Percentiles rank a stretch among this genome's conserved stretches.
Evolutionary conservation across 2,888 invertebrate species (phyloP).

Genomic region (Archips xylosteana): DNA sequence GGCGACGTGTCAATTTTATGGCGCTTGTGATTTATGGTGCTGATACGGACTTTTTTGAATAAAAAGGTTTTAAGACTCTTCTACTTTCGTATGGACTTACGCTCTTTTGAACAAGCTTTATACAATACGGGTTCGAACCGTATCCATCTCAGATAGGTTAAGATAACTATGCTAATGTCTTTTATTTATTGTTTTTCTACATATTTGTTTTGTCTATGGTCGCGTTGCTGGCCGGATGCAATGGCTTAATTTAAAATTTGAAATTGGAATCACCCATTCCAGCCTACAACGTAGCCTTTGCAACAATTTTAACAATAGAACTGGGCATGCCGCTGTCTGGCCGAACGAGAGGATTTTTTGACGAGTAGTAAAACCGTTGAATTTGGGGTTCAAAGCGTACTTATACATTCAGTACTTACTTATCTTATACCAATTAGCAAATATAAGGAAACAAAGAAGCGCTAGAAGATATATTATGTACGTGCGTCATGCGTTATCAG

Average conservation of each 20-base stretch:
- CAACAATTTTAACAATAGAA: not conserved
- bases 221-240: conserved; percentile 7
- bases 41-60: conserved; percentile 6
- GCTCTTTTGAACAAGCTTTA: not conserved
- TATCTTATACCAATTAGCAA: conserved; percentile 19
- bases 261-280: not conserved
- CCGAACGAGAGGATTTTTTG: no score
- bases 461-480: conserved; percentile 1
- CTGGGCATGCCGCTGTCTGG: not conserved
- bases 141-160: conserved; percentile 13
- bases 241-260: conserved; percentile 5
- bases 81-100: not conserved
- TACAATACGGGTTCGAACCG: not conserved
- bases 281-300: not conserved
- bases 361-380: no score
- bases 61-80: not conserved
- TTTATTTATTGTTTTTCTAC: conserved; percentile 20
- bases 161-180: conserved; percentile 18
- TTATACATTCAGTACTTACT: not conserved
- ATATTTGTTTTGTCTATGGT: conserved; percentile 10
- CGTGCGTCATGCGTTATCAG: conserved; percentile 22
- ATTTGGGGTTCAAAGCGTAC: no score
- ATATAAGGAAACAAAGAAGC: conserved; percentile 14
- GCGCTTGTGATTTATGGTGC: conserved; percentile 19
- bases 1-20: conserved; percentile 36